phyloP scores from a whole-genome alignment of 1,140 invertebrate species.

The Bactericera cockerelli region DNA sequence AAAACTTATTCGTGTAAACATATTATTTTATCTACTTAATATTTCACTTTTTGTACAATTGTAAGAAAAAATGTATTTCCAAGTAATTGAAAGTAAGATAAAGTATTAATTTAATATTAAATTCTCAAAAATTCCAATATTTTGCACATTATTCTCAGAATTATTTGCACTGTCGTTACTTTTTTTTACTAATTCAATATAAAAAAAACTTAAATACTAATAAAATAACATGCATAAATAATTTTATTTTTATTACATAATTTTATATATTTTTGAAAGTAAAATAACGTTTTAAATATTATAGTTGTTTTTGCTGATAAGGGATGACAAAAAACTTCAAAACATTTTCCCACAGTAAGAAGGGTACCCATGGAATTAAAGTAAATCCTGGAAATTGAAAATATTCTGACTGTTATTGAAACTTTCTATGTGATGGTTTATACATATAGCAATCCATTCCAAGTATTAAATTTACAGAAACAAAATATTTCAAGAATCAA shows the following conservation, averaged over 20 bases:
- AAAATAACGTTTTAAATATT: too few species aligned
- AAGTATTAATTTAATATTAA: neutral
- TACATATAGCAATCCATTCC: too few species aligned
- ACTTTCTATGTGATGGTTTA: too few species aligned
- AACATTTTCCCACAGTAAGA: too few species aligned
- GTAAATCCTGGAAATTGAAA: too few species aligned
- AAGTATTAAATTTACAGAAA: too few species aligned
- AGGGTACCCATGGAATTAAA: too few species aligned
- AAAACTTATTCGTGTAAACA: neutral
- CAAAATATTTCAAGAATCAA: too few species aligned
- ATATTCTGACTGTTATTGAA: too few species aligned
- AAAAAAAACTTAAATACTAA: neutral
- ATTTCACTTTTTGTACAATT: constrained; percentile 7
- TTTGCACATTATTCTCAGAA: constrained; percentile 8
- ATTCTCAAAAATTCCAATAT: neutral
- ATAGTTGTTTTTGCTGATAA: too few species aligned
- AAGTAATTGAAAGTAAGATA: neutral
- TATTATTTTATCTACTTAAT: neutral
- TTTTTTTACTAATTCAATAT: neutral
- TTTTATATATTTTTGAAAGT: too few species aligned
- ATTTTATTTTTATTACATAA: neutral
- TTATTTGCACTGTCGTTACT: constrained; percentile 4
- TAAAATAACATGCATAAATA: neutral
- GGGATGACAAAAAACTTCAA: too few species aligned
- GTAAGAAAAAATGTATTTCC: constrained; percentile 4